Percentiles rank a stretch among this genome's conserved stretches.
Conservation (phyloP, 2,113 vertebrate species). For the Dipodomys spectabilis region DNA sequence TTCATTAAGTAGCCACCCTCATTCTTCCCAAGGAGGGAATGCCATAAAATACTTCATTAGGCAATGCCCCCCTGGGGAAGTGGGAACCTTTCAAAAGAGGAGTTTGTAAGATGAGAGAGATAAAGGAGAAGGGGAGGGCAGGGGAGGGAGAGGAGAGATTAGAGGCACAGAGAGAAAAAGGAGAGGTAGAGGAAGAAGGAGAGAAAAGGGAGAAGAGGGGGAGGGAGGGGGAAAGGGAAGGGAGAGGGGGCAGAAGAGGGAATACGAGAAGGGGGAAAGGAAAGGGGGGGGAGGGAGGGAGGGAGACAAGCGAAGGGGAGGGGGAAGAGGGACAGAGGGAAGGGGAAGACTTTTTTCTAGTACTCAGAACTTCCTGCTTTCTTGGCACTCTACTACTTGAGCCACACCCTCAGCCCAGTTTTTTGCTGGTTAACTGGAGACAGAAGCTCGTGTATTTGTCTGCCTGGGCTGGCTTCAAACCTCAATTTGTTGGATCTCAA, state of each 20-base stretch:
- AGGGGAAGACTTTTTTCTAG: too few species aligned
- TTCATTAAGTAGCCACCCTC: conserved; percentile 78
- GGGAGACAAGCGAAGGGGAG: too few species aligned
- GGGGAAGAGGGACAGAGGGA: neutral
- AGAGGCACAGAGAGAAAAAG: neutral
- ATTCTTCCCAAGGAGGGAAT: conserved; percentile 60
- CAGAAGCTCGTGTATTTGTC: too few species aligned
- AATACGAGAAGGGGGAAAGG: fast-evolving
- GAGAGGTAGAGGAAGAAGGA: neutral
- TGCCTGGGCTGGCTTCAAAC: too few species aligned
- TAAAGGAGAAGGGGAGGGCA: neutral
- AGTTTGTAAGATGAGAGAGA: neutral
- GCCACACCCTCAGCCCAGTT: too few species aligned
- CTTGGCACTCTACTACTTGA: too few species aligned
- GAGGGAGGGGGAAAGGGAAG: neutral
- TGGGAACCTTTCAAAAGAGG: conserved; percentile 47
- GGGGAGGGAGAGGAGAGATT: neutral
- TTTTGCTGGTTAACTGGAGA: too few species aligned
- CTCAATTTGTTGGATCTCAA: too few species aligned
- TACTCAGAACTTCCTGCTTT: too few species aligned
- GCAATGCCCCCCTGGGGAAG: conserved; percentile 66
- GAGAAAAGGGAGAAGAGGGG: neutral
- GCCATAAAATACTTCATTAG: conserved; percentile 74
- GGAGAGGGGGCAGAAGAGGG: neutral
- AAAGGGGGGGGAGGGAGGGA: neutral